Base-by-base conservation (phyloP, 2,888 invertebrate genomes). In the Phorcus lineatus region DNA sequence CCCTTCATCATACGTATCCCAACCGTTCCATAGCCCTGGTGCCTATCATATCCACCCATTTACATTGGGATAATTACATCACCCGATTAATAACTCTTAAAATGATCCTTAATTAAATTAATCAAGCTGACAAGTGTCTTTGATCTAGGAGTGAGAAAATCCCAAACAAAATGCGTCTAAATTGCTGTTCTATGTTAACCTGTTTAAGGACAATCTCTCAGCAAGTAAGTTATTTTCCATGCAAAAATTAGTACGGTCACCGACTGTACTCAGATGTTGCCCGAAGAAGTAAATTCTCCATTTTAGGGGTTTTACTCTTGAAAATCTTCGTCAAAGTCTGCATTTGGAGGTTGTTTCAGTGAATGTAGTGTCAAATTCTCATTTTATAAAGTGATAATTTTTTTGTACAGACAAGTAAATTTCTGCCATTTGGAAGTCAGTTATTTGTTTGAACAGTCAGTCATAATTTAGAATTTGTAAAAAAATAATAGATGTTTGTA, bases 51-150 rank as follows among this genome's bases (percentile, higher is more conserved):
- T 19, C 28, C 36, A 36, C 70, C 40, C 70, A 31, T 40, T 36
- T 70, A 70, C 70, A 70, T 31, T 36, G 16, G 24, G 17, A 70
- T 31, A 70, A 70, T 40, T 70, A 70, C 70, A 70, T 70, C 70
- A 31, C 31, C 19, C 36, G 40, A 70, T 70, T 70, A 70, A 70
- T 70, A 70, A 70, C 70, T 70, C 70, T 40, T 31, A 70, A 70
- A 70, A 70, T 70, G 70, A 70, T 70, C 70, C 70, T 31, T 70
- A 70, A 70, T 70, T 70, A 70, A 70, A 36, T 70, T 70, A 70
- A 70, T 70, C 70, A 70, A 36, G 40, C 36, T 36, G 31, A 17
- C 36, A 70, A 70, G 36, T 70, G 70, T 36, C 70, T 70, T 70
- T 70, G 70, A 31, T 70, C 70, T 70, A 24, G 17, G 19, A 70